These are phyloP conservation scores for Drosophila neocordata DNA, from an alignment of 1,140 invertebrate species.

Conservation along the genomic window DNA sequence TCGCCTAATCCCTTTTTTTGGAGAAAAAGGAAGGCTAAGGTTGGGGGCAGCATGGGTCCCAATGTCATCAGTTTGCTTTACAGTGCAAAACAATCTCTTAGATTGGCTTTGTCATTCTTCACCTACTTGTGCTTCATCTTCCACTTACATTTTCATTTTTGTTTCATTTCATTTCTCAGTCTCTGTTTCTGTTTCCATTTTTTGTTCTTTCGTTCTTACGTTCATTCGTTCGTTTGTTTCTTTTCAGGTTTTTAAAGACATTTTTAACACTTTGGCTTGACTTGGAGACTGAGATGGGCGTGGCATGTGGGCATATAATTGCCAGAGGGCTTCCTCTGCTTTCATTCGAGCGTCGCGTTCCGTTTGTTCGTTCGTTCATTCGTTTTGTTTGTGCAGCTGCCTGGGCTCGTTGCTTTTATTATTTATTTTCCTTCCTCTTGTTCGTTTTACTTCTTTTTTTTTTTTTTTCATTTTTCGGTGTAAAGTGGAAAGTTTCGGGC, in stretches of 20 bases:
- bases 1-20: slow-evolving; percentile 27
- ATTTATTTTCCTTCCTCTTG: slow-evolving; percentile 39
- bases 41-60: too few relatives aligned
- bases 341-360: slow-evolving; percentile 3
- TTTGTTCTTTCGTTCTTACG: background rate
- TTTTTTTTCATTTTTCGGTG: slow-evolving; percentile 1
- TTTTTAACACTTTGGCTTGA: slow-evolving; percentile 50
- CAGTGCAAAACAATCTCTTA: slow-evolving; percentile 34
- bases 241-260: slow-evolving; percentile 37
- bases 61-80: slow-evolving; percentile 42
- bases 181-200: background rate
- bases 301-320: slow-evolving; percentile 36
- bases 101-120: slow-evolving; percentile 50
- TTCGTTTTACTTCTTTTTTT: background rate
- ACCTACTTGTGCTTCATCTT: background rate
- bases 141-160: background rate
- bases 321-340: slow-evolving; percentile 32
- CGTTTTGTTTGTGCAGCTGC: slow-evolving; percentile 51
- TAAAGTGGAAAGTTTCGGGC: slow-evolving; percentile 6
- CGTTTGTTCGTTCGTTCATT: slow-evolving; percentile 22
- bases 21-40: background rate
- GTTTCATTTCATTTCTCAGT: background rate
- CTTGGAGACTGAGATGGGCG: background rate
- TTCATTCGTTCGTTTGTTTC: background rate
- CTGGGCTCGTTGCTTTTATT: slow-evolving; percentile 38